Base-by-base conservation (phyloP, 37 sponge, comb jelly and placozoan species). In the Hexactinellida sp. region DNA sequence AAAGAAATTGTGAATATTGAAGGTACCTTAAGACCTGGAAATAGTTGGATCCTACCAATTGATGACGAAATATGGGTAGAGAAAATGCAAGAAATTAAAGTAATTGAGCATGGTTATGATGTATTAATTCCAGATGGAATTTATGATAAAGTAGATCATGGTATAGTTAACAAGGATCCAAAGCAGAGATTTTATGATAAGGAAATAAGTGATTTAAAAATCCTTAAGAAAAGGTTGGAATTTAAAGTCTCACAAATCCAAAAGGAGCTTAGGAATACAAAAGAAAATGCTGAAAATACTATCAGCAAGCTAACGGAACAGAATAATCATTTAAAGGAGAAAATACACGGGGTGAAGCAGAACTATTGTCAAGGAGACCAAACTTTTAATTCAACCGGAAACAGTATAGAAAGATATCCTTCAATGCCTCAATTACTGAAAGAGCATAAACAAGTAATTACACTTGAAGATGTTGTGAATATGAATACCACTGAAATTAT, bases 31-130 rank as follows among this genome's bases (percentile, higher is more conserved):
- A 63, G 5, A 63, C 76, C 21, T 25, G 76, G 76, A 63, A 63
- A n/a, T 21, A 21, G 19, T 25, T 63, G 76, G 76, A 25, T 10
- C 5, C 34, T 63, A 1, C 76, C 76, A 25, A 63, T 63, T 25
- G 76, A 63, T 28, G 76, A 63, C 13, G 76, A 63, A 63, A 63
- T 63, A 32, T 63, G 76, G 76, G 76, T 63, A 25, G 76, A 63
- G 30, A 63, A 1, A 63, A 63, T 63, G 3, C 19, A 63, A 7
- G 76, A 63, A 28, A 63, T 63, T 25, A 63, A 63, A 63, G 76
- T 63, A 32, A 32, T 63, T n/a, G 76, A 63, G 21, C 76, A 63
- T 63, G 76, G 30, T 32, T 63, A 63, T 63, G 76, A 63, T 63
- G 30, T 63, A 25, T n/a, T 63, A 25, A 25, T 7, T 25, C 76